Percentiles rank a stretch among this genome's conserved stretches.
Evolutionary conservation across 2,797 vertebrate genomes (phyloP).

Genomic region (Odontamblyopus rebecca): DNA sequence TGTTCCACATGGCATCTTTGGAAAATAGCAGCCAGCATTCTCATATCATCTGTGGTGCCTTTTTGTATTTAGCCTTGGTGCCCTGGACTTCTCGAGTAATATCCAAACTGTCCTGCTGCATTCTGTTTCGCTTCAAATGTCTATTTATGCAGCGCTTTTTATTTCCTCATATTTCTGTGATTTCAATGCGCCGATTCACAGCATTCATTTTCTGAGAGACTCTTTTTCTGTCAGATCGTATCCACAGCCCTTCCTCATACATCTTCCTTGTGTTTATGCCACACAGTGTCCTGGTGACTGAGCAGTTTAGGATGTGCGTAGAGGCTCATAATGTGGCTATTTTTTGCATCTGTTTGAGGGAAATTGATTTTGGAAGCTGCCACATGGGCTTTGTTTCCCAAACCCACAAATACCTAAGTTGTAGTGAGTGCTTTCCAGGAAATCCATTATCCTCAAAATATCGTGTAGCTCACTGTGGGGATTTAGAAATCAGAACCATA

Average conservation of each 20-base stretch:
- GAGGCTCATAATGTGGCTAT: slow-evolving; percentile 45
- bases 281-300: slow-evolving; percentile 29
- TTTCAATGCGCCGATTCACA: slow-evolving; percentile 35
- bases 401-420: slow-evolving; percentile 38
- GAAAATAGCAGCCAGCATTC: slow-evolving; percentile 37
- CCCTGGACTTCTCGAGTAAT: slow-evolving; percentile 41
- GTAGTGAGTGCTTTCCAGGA: slow-evolving; percentile 46
- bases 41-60: slow-evolving; percentile 41
- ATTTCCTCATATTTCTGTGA: slow-evolving; percentile 47
- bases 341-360: slow-evolving; percentile 51
- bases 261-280: slow-evolving; percentile 35
- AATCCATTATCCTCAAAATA: slow-evolving; percentile 36
- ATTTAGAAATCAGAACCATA: background rate
- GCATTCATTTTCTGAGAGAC: slow-evolving; percentile 35
- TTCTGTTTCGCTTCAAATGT: slow-evolving; percentile 46
- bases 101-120: slow-evolving; percentile 42
- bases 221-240: slow-evolving; percentile 41
- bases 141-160: slow-evolving; percentile 49
- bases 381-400: slow-evolving; percentile 32
- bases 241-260: slow-evolving; percentile 33
- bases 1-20: slow-evolving; percentile 52
- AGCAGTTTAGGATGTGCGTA: slow-evolving; percentile 37
- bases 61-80: slow-evolving; percentile 39
- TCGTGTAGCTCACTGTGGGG: slow-evolving; percentile 17
- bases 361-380: slow-evolving; percentile 58